Percentiles rank a stretch among this genome's conserved stretches.
These are phyloP conservation scores for Catharus bicknelli DNA, from an alignment of 2,113 vertebrate species.

Conservation along the genomic window DNA sequence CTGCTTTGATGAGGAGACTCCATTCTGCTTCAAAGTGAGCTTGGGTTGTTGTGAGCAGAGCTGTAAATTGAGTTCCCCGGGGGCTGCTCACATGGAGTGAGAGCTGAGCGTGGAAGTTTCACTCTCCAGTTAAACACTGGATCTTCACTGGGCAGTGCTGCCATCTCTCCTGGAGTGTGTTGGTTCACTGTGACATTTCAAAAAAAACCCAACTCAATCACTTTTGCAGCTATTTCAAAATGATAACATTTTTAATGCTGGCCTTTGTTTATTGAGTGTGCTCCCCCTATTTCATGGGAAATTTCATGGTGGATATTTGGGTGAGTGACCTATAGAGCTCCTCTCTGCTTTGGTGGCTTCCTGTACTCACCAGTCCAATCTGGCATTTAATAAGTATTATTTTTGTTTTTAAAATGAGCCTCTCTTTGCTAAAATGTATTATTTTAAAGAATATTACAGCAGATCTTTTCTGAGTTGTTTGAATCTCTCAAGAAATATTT, in stretches of 20 bases:
- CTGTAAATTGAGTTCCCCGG: neutral
- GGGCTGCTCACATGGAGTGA: fast-evolving
- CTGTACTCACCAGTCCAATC: neutral
- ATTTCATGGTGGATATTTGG: neutral
- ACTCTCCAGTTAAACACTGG: neutral
- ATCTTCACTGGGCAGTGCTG: neutral
- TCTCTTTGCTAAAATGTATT: neutral
- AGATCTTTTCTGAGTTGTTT: neutral
- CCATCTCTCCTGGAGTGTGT: fast-evolving
- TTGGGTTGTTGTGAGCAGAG: neutral
- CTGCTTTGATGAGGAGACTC: slow-evolving; percentile 15
- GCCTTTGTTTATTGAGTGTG: neutral
- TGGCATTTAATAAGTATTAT: neutral
- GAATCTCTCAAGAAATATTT: neutral
- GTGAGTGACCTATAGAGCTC: neutral
- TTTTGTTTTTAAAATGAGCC: neutral
- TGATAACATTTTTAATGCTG: neutral
- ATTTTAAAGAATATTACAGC: neutral
- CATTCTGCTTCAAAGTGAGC: slow-evolving; percentile 2
- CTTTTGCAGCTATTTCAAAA: neutral
- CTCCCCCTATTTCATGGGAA: fast-evolving
- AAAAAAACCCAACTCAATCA: neutral
- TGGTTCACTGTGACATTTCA: neutral
- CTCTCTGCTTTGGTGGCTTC: neutral
- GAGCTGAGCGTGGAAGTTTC: neutral